A percentile compares a stretch with the other conserved stretches of the same genome.
These are phyloP conservation scores for Columbina picui DNA, from an alignment of 2,113 vertebrate genomes.

Conservation along the genomic window DNA sequence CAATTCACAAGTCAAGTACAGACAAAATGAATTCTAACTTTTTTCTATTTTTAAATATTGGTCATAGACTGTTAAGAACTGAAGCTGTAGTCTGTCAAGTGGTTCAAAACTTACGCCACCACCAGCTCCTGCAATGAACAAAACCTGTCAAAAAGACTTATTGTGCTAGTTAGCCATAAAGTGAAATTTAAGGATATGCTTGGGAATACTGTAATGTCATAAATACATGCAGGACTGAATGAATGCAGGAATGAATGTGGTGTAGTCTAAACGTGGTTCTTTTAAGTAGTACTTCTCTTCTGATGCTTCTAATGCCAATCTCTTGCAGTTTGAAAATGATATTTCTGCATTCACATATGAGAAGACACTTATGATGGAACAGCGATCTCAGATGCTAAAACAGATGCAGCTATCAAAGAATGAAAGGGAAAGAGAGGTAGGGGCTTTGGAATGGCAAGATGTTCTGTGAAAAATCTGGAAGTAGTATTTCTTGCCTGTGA, in stretches of 20 bases:
- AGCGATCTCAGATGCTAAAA: conserved; percentile 95
- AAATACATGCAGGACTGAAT: neutral
- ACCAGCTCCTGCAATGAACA: no score
- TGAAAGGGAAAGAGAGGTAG: conserved; percentile 92
- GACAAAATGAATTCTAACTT: neutral
- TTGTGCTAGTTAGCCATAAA: neutral
- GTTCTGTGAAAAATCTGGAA: neutral
- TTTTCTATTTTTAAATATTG: neutral
- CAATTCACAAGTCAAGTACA: neutral
- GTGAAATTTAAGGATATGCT: neutral
- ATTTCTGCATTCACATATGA: conserved; percentile 98
- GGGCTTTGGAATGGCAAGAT: neutral
- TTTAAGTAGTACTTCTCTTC: neutral
- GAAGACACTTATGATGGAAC: conserved; percentile 96
- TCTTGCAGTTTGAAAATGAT: conserved; percentile 89
- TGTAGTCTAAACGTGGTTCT: neutral
- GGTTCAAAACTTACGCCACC: neutral
- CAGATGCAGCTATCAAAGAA: conserved; percentile 96
- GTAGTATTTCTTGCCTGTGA: neutral
- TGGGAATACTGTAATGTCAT: neutral
- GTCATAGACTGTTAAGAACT: neutral
- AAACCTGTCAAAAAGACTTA: neutral
- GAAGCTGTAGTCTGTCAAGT: neutral
- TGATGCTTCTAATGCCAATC: neutral
- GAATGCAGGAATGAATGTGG: neutral